Conservation (phyloP, 2,113 vertebrate species). For the Tauraco erythrolophus region DNA sequence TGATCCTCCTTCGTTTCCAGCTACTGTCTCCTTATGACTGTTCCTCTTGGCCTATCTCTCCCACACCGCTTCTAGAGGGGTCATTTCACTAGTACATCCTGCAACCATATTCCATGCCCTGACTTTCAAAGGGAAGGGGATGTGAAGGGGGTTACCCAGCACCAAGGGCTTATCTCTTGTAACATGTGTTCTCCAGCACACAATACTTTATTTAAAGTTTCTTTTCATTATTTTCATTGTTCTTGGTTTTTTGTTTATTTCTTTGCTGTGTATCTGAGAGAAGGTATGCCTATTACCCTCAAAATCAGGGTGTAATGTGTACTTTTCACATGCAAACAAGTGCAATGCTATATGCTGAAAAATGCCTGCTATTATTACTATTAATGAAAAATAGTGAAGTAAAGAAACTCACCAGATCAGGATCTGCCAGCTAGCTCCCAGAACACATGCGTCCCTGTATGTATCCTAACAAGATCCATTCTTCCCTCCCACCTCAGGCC, state of each 20-base stretch:
- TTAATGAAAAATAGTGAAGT: background rate
- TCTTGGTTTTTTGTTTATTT: background rate
- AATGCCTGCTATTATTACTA: background rate
- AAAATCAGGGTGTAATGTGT: background rate
- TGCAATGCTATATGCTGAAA: background rate
- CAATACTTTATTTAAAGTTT: background rate
- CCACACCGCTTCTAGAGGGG: background rate
- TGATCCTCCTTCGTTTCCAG: background rate
- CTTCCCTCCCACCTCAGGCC: background rate
- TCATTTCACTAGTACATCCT: background rate
- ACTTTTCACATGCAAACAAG: background rate
- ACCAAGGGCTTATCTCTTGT: background rate
- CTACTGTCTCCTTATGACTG: background rate
- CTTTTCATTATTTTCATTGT: background rate
- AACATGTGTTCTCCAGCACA: background rate
- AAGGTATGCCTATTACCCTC: background rate
- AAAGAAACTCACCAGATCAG: background rate
- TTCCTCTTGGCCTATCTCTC: background rate
- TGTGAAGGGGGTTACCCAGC: background rate
- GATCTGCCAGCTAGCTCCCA: background rate
- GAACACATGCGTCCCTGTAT: background rate
- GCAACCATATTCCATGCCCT: background rate
- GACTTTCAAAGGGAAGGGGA: background rate
- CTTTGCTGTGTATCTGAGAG: background rate
- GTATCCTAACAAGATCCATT: background rate